Percentiles rank a stretch among this genome's conserved stretches.
Evolutionary conservation across 2,113 vertebrate species (phyloP).

Genomic region (Pandion haliaetus): DNA sequence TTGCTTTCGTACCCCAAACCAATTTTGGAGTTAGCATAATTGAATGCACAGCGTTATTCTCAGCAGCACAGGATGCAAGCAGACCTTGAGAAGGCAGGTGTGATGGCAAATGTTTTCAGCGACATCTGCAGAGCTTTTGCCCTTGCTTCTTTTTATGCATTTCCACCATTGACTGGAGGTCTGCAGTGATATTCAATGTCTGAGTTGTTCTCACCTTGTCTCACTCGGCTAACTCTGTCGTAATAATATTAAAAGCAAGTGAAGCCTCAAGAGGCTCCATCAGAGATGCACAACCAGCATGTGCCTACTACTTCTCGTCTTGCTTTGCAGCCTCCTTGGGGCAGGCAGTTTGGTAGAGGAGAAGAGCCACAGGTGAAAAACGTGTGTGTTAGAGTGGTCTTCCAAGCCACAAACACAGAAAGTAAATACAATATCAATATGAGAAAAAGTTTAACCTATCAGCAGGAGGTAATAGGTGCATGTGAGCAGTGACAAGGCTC

Average conservation of each 20-base stretch:
- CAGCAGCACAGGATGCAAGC: not conserved
- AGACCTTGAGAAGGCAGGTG: not conserved
- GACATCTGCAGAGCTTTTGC: not conserved
- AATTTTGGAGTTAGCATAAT: not conserved
- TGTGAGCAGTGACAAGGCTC: not conserved
- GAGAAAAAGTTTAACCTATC: not conserved
- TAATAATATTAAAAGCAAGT: not conserved
- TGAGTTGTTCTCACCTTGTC: not conserved
- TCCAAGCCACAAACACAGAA: not conserved
- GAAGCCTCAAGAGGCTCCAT: not conserved
- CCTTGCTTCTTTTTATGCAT: not conserved
- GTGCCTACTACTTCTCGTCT: not conserved
- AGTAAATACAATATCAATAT: not conserved
- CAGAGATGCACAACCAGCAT: not conserved
- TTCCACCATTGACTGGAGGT: not conserved
- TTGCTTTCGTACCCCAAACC: not conserved
- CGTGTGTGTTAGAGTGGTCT: fast-evolving
- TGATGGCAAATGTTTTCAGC: not conserved
- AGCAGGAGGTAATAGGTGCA: not conserved
- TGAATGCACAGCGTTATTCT: not conserved
- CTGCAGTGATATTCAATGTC: not conserved
- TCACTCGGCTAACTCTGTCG: fast-evolving
- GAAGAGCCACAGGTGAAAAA: not conserved
- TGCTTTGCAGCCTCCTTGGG: not conserved
- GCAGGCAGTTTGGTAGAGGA: not conserved